Percentiles rank a stretch among this genome's conserved stretches.
These are phyloP conservation scores for Tetanocera ferruginea DNA, from an alignment of 2,888 invertebrate genomes.

Conservation along the genomic window DNA sequence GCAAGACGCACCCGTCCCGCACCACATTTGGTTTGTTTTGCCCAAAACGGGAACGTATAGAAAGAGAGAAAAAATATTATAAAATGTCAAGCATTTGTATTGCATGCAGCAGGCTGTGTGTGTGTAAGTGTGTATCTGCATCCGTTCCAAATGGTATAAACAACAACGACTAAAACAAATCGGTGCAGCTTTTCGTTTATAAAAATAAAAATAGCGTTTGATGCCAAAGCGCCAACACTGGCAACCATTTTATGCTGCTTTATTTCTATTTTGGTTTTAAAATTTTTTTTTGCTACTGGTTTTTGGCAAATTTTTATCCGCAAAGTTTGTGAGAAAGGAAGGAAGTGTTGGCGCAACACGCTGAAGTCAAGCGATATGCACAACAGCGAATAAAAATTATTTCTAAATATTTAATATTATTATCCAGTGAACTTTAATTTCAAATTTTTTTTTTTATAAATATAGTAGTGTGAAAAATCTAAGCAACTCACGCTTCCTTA, in stretches of 20 bases:
- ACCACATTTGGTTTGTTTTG: background rate
- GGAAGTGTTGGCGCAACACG: constrained; percentile 49
- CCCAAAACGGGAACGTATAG: background rate
- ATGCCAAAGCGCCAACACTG: background rate
- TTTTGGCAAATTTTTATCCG: constrained; percentile 42
- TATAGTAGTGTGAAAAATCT: too few relatives aligned
- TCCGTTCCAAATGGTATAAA: constrained; percentile 45
- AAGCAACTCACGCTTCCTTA: too few relatives aligned
- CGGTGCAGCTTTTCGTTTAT: background rate
- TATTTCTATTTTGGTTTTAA: constrained; percentile 30
- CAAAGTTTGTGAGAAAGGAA: constrained; percentile 39
- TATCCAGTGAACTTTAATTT: too few relatives aligned
- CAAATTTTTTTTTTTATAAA: too few relatives aligned
- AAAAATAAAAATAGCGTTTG: background rate
- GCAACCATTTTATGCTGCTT: background rate
- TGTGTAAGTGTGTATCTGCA: constrained; percentile 43
- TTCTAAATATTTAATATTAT: background rate
- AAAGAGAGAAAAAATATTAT: constrained; percentile 10
- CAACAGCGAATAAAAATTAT: constrained; percentile 3
- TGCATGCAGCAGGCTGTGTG: constrained; percentile 13
- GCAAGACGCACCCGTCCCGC: background rate
- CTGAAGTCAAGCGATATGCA: background rate
- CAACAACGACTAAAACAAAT: constrained; percentile 13
- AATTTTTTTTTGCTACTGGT: constrained; percentile 34
- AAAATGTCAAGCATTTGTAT: constrained; percentile 40